Evolutionary conservation across 2,888 invertebrate species (phyloP).

Genomic region (Temnothorax unifasciatus): DNA sequence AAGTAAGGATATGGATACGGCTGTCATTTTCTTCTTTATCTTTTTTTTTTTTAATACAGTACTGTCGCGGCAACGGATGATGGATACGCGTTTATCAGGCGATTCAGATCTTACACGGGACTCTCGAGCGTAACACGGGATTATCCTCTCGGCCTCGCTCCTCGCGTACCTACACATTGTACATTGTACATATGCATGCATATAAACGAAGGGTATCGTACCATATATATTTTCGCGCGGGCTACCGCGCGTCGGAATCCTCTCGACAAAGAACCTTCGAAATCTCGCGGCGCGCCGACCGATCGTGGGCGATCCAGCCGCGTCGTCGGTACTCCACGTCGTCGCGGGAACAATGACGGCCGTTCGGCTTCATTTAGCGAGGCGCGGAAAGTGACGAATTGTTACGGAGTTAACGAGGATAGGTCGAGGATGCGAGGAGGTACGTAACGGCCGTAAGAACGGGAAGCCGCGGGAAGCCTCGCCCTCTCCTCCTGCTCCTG

Average conservation of each 20-base stretch:
- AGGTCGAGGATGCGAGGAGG: conserved; percentile 30
- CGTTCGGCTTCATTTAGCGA: conserved; percentile 40
- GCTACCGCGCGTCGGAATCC: background rate
- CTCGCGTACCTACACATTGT: background rate
- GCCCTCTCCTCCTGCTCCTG: conserved; percentile 6
- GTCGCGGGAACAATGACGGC: background rate
- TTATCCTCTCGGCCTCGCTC: background rate
- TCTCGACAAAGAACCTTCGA: conserved; percentile 25
- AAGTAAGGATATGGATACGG: background rate
- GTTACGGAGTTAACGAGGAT: conserved; percentile 35
- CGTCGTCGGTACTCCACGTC: too few relatives aligned
- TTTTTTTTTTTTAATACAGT: background rate
- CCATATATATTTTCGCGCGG: conserved; percentile 14
- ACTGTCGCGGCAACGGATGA: background rate
- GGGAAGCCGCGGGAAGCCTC: conserved; percentile 59
- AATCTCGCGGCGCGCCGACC: background rate
- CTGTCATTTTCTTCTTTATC: background rate
- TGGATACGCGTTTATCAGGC: conserved; percentile 15
- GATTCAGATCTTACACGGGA: conserved; percentile 6
- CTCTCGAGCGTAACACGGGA: conserved; percentile 1
- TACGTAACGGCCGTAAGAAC: conserved; percentile 41
- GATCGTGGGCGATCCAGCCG: too few relatives aligned
- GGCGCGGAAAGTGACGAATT: conserved; percentile 46
- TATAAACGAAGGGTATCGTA: conserved; percentile 16
- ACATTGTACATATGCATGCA: background rate